These are phyloP conservation scores for Slavum lentiscoides DNA, from an alignment of 2,888 invertebrate species.

Conservation along the genomic window DNA sequence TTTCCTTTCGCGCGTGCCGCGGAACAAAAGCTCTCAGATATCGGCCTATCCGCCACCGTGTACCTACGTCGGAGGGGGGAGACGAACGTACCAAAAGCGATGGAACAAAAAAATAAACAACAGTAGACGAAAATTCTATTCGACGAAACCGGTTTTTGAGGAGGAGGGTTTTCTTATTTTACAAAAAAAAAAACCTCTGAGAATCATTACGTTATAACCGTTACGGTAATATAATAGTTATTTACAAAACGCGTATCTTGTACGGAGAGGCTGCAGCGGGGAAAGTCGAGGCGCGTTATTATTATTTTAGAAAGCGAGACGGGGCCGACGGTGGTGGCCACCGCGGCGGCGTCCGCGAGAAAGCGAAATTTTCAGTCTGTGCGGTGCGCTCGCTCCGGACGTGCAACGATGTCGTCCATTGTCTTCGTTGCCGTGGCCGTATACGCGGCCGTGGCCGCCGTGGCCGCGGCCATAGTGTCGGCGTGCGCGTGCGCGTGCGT, in stretches of 20 bases:
- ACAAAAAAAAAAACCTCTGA: no score
- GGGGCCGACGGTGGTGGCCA: not conserved
- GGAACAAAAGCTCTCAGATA: not conserved
- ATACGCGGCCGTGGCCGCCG: not conserved
- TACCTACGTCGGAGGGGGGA: no score
- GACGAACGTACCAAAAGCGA: no score
- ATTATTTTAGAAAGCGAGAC: constrained; percentile 4
- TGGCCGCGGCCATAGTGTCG: not conserved
- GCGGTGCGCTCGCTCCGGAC: constrained; percentile 32
- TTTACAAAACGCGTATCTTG: no score
- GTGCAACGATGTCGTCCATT: constrained; percentile 1
- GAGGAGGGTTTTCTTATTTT: no score
- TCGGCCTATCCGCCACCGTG: not conserved
- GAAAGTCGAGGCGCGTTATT: not conserved
- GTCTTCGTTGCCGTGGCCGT: not conserved
- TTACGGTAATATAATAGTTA: no score
- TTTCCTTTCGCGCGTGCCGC: constrained; percentile 41
- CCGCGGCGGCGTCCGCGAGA: constrained; percentile 19
- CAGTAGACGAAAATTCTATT: no score
- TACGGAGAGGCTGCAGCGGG: not conserved
- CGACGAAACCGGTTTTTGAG: no score
- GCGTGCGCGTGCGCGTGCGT: not conserved
- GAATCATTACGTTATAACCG: no score
- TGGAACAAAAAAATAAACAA: no score
- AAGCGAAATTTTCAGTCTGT: constrained; percentile 47